Conservation (phyloP, 1,140 invertebrate species). For the Teleogryllus occipitalis region DNA sequence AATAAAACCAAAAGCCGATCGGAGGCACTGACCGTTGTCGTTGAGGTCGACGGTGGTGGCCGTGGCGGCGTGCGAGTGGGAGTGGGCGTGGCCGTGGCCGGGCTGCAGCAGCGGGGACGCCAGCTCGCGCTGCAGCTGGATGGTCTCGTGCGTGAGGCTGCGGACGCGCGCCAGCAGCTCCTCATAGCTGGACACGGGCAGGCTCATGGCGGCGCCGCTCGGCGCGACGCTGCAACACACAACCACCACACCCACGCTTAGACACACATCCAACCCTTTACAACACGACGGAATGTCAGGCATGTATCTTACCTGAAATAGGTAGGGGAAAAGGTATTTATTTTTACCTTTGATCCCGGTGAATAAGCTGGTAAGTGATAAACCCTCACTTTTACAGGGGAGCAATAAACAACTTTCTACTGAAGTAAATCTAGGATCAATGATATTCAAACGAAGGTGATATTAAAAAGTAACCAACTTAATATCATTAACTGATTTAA, state of each 20-base stretch:
- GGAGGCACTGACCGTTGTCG: conserved; percentile 20
- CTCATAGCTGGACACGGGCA: conserved; percentile 45
- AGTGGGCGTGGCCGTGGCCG: conserved; percentile 23
- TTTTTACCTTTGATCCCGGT: no score
- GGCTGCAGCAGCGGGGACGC: conserved; percentile 32
- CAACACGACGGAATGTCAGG: background rate
- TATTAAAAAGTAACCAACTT: no score
- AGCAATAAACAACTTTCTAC: no score
- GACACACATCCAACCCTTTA: background rate
- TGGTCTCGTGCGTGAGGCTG: conserved; percentile 43
- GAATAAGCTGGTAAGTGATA: no score
- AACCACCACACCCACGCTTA: background rate
- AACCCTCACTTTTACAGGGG: no score
- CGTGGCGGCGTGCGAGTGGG: no score
- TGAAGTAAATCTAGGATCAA: no score
- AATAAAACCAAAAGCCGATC: no score
- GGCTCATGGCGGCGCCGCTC: conserved; percentile 36
- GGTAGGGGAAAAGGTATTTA: no score
- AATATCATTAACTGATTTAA: no score
- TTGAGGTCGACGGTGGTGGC: conserved; percentile 19
- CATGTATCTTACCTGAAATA: background rate
- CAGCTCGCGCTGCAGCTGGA: conserved; percentile 36
- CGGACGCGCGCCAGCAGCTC: conserved; percentile 43
- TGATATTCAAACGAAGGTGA: no score
- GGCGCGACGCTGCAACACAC: conserved; percentile 19